phyloP scores from a whole-genome alignment of 2,113 vertebrate genomes.

The Laticauda laticaudata region DNA sequence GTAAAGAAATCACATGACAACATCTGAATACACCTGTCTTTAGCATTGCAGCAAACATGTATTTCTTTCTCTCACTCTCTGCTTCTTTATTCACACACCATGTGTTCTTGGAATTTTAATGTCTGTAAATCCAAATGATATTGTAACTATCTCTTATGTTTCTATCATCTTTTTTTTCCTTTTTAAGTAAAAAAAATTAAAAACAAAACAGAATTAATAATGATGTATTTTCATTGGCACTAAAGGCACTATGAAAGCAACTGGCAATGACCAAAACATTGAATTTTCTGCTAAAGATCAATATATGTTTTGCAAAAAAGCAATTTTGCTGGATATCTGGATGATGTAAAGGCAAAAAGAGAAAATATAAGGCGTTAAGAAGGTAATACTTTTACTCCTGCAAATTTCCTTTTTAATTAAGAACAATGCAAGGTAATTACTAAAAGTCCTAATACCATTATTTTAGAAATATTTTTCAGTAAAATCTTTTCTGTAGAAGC shows the following conservation, averaged over 20 bases:
- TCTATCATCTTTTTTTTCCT: neutral
- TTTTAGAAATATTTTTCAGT: conserved; percentile 35
- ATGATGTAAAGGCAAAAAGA: neutral
- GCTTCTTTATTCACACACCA: neutral
- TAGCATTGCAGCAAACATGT: neutral
- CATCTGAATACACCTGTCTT: neutral
- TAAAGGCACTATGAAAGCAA: neutral
- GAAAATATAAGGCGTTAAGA: neutral
- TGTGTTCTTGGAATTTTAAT: neutral
- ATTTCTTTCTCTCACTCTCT: neutral
- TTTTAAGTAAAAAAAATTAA: neutral
- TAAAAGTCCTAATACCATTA: conserved; percentile 12
- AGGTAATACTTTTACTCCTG: conserved; percentile 8
- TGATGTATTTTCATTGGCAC: neutral
- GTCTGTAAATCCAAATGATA: neutral
- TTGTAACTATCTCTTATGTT: neutral
- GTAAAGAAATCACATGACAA: neutral
- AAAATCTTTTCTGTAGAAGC: conserved; percentile 25
- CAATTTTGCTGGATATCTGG: neutral
- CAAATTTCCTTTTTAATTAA: conserved; percentile 15
- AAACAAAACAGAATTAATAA: neutral
- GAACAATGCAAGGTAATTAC: conserved; percentile 11
- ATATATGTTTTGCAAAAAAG: neutral
- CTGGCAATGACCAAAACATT: neutral
- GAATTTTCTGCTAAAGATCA: neutral